phyloP scores from a whole-genome alignment of 2,797 vertebrate species.

The Jordanella pulchra region DNA sequence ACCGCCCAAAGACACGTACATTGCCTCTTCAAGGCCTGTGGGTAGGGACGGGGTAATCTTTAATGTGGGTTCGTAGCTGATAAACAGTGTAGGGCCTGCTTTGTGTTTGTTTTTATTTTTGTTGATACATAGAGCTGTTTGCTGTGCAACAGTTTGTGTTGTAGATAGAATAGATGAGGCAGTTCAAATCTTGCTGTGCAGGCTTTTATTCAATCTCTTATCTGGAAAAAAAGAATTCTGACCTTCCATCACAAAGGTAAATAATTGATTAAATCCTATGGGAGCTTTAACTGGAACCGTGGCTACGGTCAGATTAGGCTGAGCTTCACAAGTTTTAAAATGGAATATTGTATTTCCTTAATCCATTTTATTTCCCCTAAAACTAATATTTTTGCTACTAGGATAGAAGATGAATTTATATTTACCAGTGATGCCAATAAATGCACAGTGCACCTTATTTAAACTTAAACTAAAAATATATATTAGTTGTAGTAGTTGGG shows the following conservation, averaged over 20 bases:
- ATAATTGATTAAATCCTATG: too few species aligned
- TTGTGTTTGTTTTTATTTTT: background rate
- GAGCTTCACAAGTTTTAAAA: background rate
- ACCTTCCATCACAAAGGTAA: too few species aligned
- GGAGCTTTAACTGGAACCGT: too few species aligned
- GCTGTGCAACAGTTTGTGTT: background rate
- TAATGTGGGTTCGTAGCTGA: background rate
- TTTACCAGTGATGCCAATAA: background rate
- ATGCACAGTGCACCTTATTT: background rate
- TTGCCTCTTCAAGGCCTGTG: slow-evolving; percentile 14
- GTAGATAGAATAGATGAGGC: background rate
- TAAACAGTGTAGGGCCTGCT: background rate
- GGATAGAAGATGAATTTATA: background rate
- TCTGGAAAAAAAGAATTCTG: too few species aligned
- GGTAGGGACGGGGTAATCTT: slow-evolving; percentile 8
- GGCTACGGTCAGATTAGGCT: too few species aligned
- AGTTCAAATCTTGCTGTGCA: background rate
- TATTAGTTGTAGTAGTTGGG: background rate
- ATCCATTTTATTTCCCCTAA: background rate
- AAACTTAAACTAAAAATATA: background rate
- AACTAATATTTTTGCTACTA: background rate
- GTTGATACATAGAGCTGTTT: background rate
- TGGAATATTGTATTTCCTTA: background rate
- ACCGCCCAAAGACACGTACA: slow-evolving; percentile 8
- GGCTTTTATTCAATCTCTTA: too few species aligned